Percentiles rank a stretch among this genome's conserved stretches.
phyloP scores from a whole-genome alignment of 2,888 invertebrate species.

The Encarsia formosa region DNA sequence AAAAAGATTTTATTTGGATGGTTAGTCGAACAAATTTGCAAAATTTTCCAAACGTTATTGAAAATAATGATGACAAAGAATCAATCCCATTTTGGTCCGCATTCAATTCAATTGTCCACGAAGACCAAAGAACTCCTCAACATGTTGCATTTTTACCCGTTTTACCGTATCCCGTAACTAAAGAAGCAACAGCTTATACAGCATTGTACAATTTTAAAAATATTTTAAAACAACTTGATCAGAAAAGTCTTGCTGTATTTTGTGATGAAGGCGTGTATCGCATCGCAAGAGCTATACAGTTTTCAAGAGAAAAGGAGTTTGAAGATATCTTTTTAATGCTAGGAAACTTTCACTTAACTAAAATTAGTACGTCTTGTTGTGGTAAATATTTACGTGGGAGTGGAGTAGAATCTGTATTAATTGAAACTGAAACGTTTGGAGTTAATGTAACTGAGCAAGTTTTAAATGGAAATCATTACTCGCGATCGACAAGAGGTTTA shows the following conservation, averaged over 20 bases:
- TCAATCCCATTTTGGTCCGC: slow-evolving; percentile 6
- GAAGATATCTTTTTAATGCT: slow-evolving; percentile 3
- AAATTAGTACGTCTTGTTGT: slow-evolving; percentile 5
- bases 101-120: slow-evolving; percentile 5
- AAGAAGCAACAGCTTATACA: slow-evolving; percentile 15
- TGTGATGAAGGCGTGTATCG: slow-evolving; percentile 19
- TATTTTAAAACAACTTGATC: slow-evolving; percentile 10
- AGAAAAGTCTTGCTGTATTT: slow-evolving; percentile 6
- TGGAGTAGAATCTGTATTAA: slow-evolving; percentile 14
- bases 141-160: not conserved
- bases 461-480: slow-evolving; percentile 13
- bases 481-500: slow-evolving; percentile 13
- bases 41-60: too few species aligned
- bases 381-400: slow-evolving; percentile 23
- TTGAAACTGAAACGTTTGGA: slow-evolving; percentile 11
- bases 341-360: slow-evolving; percentile 12
- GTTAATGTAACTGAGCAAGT: slow-evolving; percentile 6
- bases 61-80: too few species aligned
- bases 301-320: slow-evolving; percentile 2
- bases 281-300: slow-evolving; percentile 7
- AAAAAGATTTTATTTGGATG: not conserved
- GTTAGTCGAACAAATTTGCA: not conserved
- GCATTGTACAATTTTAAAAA: slow-evolving; percentile 17
- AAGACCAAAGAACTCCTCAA: not conserved
- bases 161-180: slow-evolving; percentile 9